Evolutionary conservation across 2,888 invertebrate species (phyloP).

Genomic region (Acleris cristana): DNA sequence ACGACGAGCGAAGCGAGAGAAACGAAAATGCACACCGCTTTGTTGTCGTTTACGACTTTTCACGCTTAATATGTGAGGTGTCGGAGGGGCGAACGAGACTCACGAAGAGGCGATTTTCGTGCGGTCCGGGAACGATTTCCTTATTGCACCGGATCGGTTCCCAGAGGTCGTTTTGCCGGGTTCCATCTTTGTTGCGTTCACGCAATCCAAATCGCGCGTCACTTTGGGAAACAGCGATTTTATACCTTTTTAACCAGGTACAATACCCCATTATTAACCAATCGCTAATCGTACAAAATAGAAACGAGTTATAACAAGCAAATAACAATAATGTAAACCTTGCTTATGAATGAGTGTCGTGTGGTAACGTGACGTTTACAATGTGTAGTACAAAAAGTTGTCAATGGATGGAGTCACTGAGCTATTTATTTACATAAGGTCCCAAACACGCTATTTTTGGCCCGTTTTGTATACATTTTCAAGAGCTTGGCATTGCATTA

Average conservation of each 20-base stretch:
- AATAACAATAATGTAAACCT: too few relatives aligned
- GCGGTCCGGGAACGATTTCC: conserved; percentile 71
- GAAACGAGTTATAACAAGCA: neutral
- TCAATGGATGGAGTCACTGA: too few relatives aligned
- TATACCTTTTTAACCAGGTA: conserved; percentile 11
- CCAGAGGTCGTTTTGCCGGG: conserved; percentile 60
- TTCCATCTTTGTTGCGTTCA: conserved; percentile 65
- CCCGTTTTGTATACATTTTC: too few relatives aligned
- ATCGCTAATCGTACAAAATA: conserved; percentile 1
- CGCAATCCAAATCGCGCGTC: conserved; percentile 44
- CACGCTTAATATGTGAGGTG: conserved; percentile 24
- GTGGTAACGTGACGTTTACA: too few relatives aligned
- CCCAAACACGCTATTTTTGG: too few relatives aligned
- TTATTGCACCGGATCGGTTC: conserved; percentile 73
- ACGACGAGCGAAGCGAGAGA: neutral
- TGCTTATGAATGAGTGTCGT: too few relatives aligned
- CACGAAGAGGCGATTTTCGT: conserved; percentile 75
- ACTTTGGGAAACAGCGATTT: conserved; percentile 9
- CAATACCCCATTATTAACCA: conserved; percentile 3
- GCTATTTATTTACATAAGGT: too few relatives aligned
- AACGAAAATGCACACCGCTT: neutral
- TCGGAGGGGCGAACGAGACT: conserved; percentile 47
- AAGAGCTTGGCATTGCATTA: too few relatives aligned
- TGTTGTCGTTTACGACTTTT: conserved; percentile 30
- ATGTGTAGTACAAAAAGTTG: too few relatives aligned